phyloP scores from a whole-genome alignment of 2,888 invertebrate species.

The Nemotelus nigrinus region DNA sequence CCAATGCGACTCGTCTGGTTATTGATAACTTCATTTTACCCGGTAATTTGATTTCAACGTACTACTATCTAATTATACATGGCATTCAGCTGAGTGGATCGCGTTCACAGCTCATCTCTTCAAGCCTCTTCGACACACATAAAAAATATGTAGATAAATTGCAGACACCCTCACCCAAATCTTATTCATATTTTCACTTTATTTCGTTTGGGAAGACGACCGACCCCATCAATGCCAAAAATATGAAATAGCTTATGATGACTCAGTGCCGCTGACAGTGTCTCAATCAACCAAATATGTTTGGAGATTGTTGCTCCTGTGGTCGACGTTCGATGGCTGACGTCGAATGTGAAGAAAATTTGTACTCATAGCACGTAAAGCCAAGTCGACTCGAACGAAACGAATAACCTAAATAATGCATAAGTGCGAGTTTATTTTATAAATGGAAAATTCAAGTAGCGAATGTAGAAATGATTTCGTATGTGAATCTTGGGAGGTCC shows the following conservation, averaged over 20 bases:
- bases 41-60: constrained; percentile 7
- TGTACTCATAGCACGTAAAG: no score
- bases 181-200: constrained; percentile 1
- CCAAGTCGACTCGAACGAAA: no score
- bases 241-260: constrained; percentile 50
- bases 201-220: no score
- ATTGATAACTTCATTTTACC: constrained; percentile 18
- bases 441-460: no score
- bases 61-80: constrained; percentile 26
- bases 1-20: not conserved
- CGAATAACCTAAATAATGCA: no score
- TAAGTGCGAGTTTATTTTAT: no score
- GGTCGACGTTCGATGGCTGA: not conserved
- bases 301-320: constrained; percentile 24
- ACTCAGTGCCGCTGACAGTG: constrained; percentile 34
- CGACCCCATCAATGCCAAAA: constrained; percentile 52
- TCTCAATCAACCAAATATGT: constrained; percentile 35
- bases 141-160: constrained; percentile 8
- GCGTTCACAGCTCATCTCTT: constrained; percentile 20
- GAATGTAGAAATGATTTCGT: no score
- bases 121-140: constrained; percentile 2
- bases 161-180: constrained; percentile 34
- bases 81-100: constrained; percentile 12
- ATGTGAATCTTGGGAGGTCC: no score
- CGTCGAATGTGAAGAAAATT: not conserved